phyloP scores from a whole-genome alignment of 35 echinoderm and acorn worm genomes.

The Eucidaris tribuloides region DNA sequence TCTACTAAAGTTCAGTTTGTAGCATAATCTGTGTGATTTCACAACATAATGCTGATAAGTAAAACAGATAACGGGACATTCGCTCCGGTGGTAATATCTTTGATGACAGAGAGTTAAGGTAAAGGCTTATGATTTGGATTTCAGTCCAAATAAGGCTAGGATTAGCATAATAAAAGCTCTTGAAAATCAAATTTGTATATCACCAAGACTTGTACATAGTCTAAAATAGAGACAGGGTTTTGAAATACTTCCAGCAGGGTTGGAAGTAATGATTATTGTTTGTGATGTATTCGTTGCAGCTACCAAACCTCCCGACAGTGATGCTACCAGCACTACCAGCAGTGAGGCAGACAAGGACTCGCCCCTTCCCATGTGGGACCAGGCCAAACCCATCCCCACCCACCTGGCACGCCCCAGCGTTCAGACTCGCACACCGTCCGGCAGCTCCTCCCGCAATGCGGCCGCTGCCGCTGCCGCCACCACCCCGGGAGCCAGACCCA shows the following conservation, averaged over 20 bases:
- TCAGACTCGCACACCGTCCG: slow-evolving; percentile 45
- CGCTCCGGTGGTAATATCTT: no score
- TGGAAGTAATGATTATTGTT: neutral
- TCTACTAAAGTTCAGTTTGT: no score
- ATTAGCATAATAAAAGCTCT: neutral
- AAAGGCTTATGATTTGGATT: no score
- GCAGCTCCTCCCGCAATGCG: neutral
- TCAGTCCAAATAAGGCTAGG: neutral
- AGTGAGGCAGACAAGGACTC: slow-evolving; percentile 97
- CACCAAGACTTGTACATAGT: neutral
- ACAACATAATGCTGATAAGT: no score
- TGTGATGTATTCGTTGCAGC: slow-evolving; percentile 6
- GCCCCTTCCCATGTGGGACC: slow-evolving; percentile 92
- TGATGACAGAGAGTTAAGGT: no score
- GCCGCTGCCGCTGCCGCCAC: neutral
- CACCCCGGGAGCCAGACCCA: slow-evolving; percentile 41
- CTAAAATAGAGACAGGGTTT: neutral
- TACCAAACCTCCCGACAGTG: slow-evolving; percentile 55
- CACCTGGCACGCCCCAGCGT: slow-evolving; percentile 46
- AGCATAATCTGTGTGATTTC: no score
- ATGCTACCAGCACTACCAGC: slow-evolving; percentile 84
- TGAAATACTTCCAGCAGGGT: no score
- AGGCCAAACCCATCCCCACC: slow-evolving; percentile 74
- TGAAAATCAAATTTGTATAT: neutral
- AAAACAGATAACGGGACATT: no score